phyloP scores from a whole-genome alignment of 2,888 invertebrate species.

The Sinotaia quadrata region DNA sequence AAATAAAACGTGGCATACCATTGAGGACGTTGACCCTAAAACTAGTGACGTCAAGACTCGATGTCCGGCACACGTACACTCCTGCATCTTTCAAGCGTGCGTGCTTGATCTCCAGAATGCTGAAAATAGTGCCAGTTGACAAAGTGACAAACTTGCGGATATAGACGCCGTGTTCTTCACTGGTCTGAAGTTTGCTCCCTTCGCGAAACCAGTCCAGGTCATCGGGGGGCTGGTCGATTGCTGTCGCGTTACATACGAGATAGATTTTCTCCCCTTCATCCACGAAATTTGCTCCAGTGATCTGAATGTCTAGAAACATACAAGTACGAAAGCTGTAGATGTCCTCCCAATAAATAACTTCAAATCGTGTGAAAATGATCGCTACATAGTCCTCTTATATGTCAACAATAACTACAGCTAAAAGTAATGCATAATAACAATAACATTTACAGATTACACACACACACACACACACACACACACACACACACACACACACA shows the following conservation, averaged over 20 bases:
- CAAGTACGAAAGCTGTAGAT: too few species aligned
- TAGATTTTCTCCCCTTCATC: slow-evolving; percentile 50
- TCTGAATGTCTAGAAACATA: slow-evolving; percentile 47
- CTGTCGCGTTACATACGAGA: slow-evolving; percentile 58
- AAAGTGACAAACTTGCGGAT: slow-evolving; percentile 47
- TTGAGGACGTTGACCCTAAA: slow-evolving; percentile 52
- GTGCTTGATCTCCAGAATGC: slow-evolving; percentile 52
- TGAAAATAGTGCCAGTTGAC: slow-evolving; percentile 50
- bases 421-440: too few species aligned
- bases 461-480: slow-evolving; percentile 17
- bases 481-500: neutral
- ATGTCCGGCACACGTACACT: slow-evolving; percentile 55
- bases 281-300: slow-evolving; percentile 45
- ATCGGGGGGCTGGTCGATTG: slow-evolving; percentile 50
- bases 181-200: slow-evolving; percentile 29
- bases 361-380: too few species aligned
- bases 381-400: too few species aligned
- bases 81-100: slow-evolving; percentile 49
- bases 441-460: too few species aligned
- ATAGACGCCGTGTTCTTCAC: slow-evolving; percentile 14
- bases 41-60: slow-evolving; percentile 51
- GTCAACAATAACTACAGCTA: too few species aligned
- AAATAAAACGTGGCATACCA: slow-evolving; percentile 37
- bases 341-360: too few species aligned
- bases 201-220: slow-evolving; percentile 62